Conservation (phyloP, 37 sponge, comb jelly and placozoan genomes). For the Theonella swinhoei region DNA sequence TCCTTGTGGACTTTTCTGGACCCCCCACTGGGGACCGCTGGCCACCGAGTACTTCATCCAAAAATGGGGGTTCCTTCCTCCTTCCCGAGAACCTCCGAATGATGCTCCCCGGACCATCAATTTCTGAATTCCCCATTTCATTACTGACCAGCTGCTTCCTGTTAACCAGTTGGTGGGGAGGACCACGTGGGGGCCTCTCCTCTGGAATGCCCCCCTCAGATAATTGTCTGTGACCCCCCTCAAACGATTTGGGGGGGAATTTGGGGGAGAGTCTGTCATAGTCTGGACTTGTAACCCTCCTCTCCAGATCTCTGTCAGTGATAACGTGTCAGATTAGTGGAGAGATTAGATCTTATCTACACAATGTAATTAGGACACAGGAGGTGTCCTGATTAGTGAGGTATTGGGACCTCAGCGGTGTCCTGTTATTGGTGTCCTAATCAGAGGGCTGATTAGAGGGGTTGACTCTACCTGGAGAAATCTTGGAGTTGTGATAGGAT, state of each 20-base stretch:
- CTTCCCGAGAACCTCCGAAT: not conserved
- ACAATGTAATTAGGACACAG: no score
- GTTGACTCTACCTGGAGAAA: not conserved
- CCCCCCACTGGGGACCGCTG: not conserved
- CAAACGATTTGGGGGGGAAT: no score
- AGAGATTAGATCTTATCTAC: no score
- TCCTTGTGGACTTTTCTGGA: not conserved
- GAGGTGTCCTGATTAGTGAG: slow-evolving; percentile 7
- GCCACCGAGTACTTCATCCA: not conserved
- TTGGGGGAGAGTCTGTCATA: not conserved
- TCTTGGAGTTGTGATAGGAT: slow-evolving; percentile 42
- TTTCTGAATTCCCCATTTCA: no score
- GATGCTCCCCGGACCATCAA: not conserved
- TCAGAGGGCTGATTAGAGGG: not conserved
- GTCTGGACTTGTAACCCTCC: not conserved
- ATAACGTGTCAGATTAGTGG: no score
- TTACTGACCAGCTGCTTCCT: no score
- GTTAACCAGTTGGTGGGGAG: not conserved
- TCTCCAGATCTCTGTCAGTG: not conserved
- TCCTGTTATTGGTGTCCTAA: slow-evolving; percentile 1
- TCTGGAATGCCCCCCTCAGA: no score
- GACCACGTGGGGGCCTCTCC: not conserved
- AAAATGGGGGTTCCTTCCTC: not conserved
- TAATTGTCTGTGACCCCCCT: no score
- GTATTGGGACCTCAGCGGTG: no score